A percentile compares a stretch with the other conserved stretches of the same genome.
These are phyloP conservation scores for Argentina silus DNA, from an alignment of 2,797 vertebrate genomes.

Conservation along the genomic window DNA sequence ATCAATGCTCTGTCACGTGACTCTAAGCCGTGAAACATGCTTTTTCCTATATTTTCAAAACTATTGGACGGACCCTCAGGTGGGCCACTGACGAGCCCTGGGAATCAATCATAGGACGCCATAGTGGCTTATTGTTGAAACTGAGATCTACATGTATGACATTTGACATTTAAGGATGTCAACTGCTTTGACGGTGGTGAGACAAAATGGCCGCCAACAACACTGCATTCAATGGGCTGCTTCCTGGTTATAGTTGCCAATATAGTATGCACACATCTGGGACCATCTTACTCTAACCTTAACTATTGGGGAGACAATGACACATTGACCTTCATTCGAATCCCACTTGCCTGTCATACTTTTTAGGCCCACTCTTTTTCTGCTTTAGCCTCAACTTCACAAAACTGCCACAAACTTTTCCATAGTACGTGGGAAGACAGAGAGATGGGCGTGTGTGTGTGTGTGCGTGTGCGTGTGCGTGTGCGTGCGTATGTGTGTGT, in stretches of 20 bases:
- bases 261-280: not conserved
- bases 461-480: conserved; percentile 9
- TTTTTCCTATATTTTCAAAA: conserved; percentile 46
- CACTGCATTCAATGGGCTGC: too few species aligned
- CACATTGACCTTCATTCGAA: not conserved
- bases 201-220: not conserved
- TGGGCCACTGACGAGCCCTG: conserved; percentile 31
- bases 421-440: not conserved
- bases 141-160: conserved; percentile 14
- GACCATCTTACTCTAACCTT: not conserved
- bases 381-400: conserved; percentile 25
- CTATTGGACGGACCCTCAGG: conserved; percentile 33
- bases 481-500: conserved; percentile 22
- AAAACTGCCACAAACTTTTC: conserved; percentile 22
- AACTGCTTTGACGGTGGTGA: not conserved
- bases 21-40: conserved; percentile 26
- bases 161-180: conserved; percentile 28
- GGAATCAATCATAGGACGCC: conserved; percentile 44
- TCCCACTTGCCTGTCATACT: not conserved
- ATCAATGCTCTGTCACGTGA: conserved; percentile 34
- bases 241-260: not conserved
- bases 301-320: not conserved
- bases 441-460: not conserved
- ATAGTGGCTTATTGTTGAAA: conserved; percentile 5
- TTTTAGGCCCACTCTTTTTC: not conserved